Evolutionary conservation across 1,140 invertebrate species (phyloP).

Genomic region (Phymastichus coffea): DNA sequence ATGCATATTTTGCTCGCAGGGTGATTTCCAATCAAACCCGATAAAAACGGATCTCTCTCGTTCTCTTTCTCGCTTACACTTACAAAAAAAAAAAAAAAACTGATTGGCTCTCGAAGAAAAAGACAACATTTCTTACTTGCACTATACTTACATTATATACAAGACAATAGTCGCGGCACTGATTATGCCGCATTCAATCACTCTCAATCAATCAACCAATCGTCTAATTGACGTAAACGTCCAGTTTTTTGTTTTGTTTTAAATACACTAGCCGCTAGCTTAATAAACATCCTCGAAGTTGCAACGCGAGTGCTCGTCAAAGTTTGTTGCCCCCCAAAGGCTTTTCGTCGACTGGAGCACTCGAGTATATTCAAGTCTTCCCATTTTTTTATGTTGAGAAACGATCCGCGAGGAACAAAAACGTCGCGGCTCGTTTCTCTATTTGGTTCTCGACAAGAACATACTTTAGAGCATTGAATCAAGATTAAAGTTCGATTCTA

Average conservation of each 20-base stretch:
- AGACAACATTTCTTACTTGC: too few relatives aligned
- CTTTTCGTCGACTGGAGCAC: conserved; percentile 43
- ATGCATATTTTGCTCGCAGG: not conserved
- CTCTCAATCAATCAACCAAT: too few relatives aligned
- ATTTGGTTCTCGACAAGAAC: too few relatives aligned
- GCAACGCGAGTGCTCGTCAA: conserved; percentile 50
- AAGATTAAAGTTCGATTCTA: conserved; percentile 61
- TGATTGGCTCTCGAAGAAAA: too few relatives aligned
- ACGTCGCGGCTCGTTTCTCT: too few relatives aligned
- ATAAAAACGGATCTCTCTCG: too few relatives aligned
- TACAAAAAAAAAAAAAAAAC: too few relatives aligned
- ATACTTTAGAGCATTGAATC: conserved; percentile 43
- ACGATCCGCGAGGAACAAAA: not conserved
- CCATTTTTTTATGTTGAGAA: not conserved
- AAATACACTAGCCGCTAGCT: conserved; percentile 27
- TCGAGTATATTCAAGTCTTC: conserved; percentile 25
- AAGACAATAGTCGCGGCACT: too few relatives aligned
- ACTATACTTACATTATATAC: conserved; percentile 26
- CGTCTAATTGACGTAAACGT: conserved; percentile 19
- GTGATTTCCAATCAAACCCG: conserved; percentile 8
- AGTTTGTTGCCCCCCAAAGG: conserved; percentile 34
- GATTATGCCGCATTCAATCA: too few relatives aligned
- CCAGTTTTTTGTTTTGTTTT: conserved; percentile 19
- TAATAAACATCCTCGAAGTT: conserved; percentile 7
- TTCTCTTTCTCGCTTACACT: too few relatives aligned